Evolutionary conservation across 2,113 vertebrate species (phyloP), one percentile per base, ranked within the genome.

Genomic region (Passer montanus): DNA sequence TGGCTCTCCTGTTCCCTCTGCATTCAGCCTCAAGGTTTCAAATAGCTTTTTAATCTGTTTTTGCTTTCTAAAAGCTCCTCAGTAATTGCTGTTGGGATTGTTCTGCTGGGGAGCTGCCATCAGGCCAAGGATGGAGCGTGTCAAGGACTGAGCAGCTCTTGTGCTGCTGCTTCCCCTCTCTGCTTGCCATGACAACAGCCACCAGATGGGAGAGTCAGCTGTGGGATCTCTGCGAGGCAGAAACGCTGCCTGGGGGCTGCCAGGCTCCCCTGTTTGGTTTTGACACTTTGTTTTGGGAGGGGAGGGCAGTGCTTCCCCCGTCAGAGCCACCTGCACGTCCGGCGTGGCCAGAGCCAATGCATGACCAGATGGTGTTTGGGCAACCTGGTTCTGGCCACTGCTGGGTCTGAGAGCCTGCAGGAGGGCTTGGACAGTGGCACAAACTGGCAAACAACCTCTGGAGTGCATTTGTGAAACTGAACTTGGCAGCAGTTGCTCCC

Each of bases 1-100:
- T 41, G 92, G 37, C 87, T 52, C 84, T 67, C 47, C n/a, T 1
- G 7, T 23, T 89, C 55, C 81, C 72, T 69, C 3, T 6, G 77
- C 87, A 16, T 89, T 93, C 91, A 93, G 30, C 87, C 88, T 95
- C 96, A 90, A 93, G 94, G 93, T 96, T 96, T 81, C 85, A 56
- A 33, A 68, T 41, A 49, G 85, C 88, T 95, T 93, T 97, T 93
- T 79, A 95, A 95, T 92, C 91, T 89, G 69, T 43, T 92, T 56
- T 74, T 83, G 43, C 87, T 75, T 64, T 78, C 63, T 72, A 23
- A 80, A 70, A 93, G 78, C 14, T 0, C 69, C 69, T 84, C 2
- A 1, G 20, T 90, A 80, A 89, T 94, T 90, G 77, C 87, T 80
- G 82, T 15, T 68, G 83, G 82, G 91, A 53, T 94, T 93, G 87